A percentile compares a stretch with the other conserved stretches of the same genome.
phyloP scores from a whole-genome alignment of 2,113 vertebrate species.

The Chamaea fasciata region DNA sequence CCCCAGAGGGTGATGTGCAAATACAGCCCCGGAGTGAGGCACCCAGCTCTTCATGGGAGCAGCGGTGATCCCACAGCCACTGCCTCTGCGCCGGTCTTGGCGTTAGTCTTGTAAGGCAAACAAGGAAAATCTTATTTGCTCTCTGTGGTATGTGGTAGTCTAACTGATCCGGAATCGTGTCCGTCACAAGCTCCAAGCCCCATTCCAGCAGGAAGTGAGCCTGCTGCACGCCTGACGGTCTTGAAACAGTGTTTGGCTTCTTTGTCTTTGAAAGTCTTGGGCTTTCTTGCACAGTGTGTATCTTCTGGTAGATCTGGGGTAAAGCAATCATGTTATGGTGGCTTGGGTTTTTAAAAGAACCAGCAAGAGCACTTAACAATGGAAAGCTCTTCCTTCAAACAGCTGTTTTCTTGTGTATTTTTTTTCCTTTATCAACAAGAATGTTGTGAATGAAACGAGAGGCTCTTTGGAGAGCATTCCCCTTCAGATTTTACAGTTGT shows the following conservation, averaged over 20 bases:
- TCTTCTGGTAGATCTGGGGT: not conserved
- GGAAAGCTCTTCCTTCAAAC: not conserved
- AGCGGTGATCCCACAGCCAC: fast-evolving
- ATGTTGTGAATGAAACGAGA: not conserved
- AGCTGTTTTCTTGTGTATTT: not conserved
- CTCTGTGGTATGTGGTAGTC: not conserved
- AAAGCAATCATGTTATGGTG: not conserved
- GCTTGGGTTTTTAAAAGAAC: not conserved
- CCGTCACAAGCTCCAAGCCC: not conserved
- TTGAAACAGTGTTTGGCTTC: not conserved
- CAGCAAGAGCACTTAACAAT: not conserved
- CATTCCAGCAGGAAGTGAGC: not conserved
- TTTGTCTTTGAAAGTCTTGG: not conserved
- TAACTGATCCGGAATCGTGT: not conserved
- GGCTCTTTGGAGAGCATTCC: not conserved
- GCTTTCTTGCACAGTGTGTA: not conserved
- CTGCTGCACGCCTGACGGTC: not conserved
- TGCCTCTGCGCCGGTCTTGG: not conserved
- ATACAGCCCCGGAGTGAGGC: not conserved
- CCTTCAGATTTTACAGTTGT: not conserved
- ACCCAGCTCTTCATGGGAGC: not conserved
- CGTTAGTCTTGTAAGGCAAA: not conserved
- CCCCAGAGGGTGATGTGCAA: fast-evolving
- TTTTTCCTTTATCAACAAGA: not conserved
- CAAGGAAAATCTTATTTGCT: not conserved